These are phyloP conservation scores for Autographa pulchrina DNA, from an alignment of 2,888 invertebrate genomes.

Conservation along the genomic window DNA sequence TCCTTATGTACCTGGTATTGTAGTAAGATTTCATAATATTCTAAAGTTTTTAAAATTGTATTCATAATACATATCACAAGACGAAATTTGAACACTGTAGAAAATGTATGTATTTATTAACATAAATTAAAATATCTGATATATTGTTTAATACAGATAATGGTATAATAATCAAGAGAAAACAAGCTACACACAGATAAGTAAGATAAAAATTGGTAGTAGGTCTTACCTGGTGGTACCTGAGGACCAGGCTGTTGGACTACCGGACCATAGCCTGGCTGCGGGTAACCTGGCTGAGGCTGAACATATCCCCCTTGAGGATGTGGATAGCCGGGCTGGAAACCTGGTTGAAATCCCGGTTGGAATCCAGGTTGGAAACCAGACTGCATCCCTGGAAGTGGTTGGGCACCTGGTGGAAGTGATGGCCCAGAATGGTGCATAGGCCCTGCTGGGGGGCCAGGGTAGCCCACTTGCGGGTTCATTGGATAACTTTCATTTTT, in stretches of 20 bases:
- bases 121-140: no score
- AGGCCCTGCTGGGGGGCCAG: constrained; percentile 69
- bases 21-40: no score
- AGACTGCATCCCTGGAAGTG: constrained; percentile 80
- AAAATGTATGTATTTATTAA: no score
- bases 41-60: no score
- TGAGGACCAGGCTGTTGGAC: constrained; percentile 77
- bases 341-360: constrained; percentile 75
- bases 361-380: constrained; percentile 81
- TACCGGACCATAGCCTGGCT: constrained; percentile 70
- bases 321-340: constrained; percentile 70
- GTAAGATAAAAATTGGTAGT: not conserved
- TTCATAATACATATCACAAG: no score
- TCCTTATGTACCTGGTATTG: no score
- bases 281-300: constrained; percentile 57
- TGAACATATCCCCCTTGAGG: constrained; percentile 63
- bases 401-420: constrained; percentile 78
- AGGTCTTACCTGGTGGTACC: constrained; percentile 64
- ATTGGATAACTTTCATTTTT: constrained; percentile 74
- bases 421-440: constrained; percentile 63
- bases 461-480: constrained; percentile 75
- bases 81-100: no score
- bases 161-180: no score
- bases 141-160: no score
- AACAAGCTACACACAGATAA: not conserved